Evolutionary conservation across 2,797 vertebrate species (phyloP).

Genomic region (Danio kyathit): DNA sequence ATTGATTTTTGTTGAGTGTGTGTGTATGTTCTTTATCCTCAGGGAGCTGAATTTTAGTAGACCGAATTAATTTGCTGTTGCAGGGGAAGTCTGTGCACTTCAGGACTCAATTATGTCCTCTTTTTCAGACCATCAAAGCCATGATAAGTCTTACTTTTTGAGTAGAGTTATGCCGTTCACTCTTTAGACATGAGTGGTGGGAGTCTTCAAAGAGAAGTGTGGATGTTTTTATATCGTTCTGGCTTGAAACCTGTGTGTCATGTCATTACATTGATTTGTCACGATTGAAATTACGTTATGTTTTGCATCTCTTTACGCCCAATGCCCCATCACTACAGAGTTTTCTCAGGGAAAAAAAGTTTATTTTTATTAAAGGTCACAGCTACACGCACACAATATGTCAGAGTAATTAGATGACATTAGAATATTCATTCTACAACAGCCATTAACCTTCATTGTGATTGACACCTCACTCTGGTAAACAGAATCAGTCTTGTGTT

Average conservation of each 20-base stretch:
- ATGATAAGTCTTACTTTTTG: constrained; percentile 47
- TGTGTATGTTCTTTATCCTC: constrained; percentile 43
- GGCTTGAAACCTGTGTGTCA: not conserved
- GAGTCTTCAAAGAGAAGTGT: constrained; percentile 36
- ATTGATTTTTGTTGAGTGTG: constrained; percentile 40
- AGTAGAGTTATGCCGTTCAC: constrained; percentile 26
- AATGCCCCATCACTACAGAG: not conserved
- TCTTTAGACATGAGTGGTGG: constrained; percentile 22
- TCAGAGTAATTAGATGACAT: constrained; percentile 29
- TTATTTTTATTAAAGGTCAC: constrained; percentile 17
- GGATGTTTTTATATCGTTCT: not conserved
- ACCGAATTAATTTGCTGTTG: constrained; percentile 59
- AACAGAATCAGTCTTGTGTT: constrained; percentile 27
- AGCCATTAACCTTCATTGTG: constrained; percentile 41
- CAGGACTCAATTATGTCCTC: constrained; percentile 41
- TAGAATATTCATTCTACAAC: constrained; percentile 27
- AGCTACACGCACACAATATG: constrained; percentile 7
- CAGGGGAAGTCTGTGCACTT: constrained; percentile 33
- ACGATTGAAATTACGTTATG: not conserved
- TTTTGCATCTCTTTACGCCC: not conserved
- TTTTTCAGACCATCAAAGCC: constrained; percentile 40
- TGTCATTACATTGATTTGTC: not conserved
- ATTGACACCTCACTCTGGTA: constrained; percentile 31
- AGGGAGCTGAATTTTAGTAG: constrained; percentile 39
- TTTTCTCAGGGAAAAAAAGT: not conserved